Evolutionary conservation across 2,113 vertebrate species (phyloP).

Genomic region (Lophura nycthemera): DNA sequence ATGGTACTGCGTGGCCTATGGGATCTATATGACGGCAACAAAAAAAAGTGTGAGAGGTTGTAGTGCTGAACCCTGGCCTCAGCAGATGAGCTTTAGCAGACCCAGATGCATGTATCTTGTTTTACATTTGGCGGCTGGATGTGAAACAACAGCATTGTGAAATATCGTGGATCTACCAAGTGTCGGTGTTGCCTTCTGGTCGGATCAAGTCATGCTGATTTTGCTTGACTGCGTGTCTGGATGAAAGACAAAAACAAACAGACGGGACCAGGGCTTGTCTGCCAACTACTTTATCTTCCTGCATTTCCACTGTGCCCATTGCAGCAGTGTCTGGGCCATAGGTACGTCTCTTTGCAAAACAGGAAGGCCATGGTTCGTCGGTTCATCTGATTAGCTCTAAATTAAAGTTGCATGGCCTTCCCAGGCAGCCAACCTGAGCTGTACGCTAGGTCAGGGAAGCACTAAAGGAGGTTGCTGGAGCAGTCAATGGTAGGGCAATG

Average conservation of each 20-base stretch:
- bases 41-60: accelerated
- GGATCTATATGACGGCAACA: neutral
- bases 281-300: neutral
- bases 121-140: accelerated
- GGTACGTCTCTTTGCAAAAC: slow-evolving; percentile 11
- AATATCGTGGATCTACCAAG: neutral
- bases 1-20: accelerated
- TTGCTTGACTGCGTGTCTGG: slow-evolving; percentile 17
- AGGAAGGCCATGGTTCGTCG: slow-evolving; percentile 41
- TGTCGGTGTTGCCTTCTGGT: slow-evolving; percentile 21
- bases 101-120: neutral
- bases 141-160: neutral
- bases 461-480: neutral
- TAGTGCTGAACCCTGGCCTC: neutral
- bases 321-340: neutral
- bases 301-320: neutral
- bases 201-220: slow-evolving; percentile 1
- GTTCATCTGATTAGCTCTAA: slow-evolving; percentile 41
- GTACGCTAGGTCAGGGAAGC: neutral
- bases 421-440: neutral
- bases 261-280: neutral
- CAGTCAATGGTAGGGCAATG: slow-evolving; percentile 45
- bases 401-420: slow-evolving; percentile 6
- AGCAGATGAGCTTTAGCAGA: neutral
- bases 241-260: neutral